A percentile compares a stretch with the other conserved stretches of the same genome.
These are phyloP conservation scores for Rhabditoides inermis DNA, from an alignment of 2,888 invertebrate species.

Conservation along the genomic window DNA sequence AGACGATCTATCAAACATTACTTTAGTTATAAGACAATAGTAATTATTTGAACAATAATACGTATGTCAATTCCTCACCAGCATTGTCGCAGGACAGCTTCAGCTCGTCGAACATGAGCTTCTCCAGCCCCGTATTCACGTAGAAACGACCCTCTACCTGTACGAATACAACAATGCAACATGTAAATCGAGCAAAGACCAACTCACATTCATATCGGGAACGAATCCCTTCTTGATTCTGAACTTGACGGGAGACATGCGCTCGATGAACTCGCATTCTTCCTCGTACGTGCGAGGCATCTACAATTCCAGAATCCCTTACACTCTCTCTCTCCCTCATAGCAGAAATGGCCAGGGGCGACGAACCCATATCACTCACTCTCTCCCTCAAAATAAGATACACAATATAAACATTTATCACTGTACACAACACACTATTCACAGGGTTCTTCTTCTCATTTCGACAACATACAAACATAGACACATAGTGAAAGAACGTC, in stretches of 20 bases:
- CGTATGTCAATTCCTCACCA: conserved; percentile 53
- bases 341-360: too few relatives aligned
- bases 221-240: conserved; percentile 95
- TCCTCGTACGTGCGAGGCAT: conserved; percentile 68
- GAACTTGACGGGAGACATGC: conserved; percentile 75
- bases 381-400: too few relatives aligned
- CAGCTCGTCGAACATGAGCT: conserved; percentile 91
- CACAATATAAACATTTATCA: not conserved
- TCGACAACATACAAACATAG: not conserved
- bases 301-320: conserved; percentile 3
- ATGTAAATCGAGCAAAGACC: not conserved
- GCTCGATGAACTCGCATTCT: conserved; percentile 83
- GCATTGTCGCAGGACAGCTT: conserved; percentile 75
- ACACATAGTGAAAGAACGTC: not conserved
- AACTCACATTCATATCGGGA: conserved; percentile 82
- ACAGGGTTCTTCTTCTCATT: not conserved
- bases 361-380: too few relatives aligned
- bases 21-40: not conserved
- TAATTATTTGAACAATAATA: not conserved
- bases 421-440: not conserved
- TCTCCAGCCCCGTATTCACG: conserved; percentile 81
- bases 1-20: not conserved
- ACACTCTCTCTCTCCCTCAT: too few relatives aligned
- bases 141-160: conserved; percentile 92
- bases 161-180: conserved; percentile 14